phyloP scores from a whole-genome alignment of 2,888 invertebrate genomes.

The Crepidodera aurea region DNA sequence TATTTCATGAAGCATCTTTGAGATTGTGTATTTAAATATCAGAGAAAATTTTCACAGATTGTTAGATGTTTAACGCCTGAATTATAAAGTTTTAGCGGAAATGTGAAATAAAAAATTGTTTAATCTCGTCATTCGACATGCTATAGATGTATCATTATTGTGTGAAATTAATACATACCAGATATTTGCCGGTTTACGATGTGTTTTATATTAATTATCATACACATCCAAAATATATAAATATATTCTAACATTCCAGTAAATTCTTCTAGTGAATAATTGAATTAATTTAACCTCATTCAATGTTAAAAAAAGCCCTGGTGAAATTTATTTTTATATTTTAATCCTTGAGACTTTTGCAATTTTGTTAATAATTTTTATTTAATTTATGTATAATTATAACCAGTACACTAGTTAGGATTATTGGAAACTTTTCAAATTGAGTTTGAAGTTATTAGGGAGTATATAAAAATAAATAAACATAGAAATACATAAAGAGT shows the following conservation, averaged over 20 bases:
- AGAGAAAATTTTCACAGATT: too few relatives aligned
- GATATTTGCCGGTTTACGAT: constrained; percentile 46
- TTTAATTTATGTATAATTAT: too few relatives aligned
- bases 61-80: neutral
- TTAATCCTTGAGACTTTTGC: neutral
- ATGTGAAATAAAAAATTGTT: constrained; percentile 50
- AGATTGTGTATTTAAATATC: too few relatives aligned
- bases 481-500: too few relatives aligned
- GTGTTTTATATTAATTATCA: constrained; percentile 43
- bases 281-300: neutral
- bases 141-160: constrained; percentile 59
- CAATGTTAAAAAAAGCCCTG: neutral
- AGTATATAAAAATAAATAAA: too few relatives aligned
- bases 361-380: neutral
- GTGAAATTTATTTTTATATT: neutral
- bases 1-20: too few relatives aligned
- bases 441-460: too few relatives aligned
- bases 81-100: constrained; percentile 52
- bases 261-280: constrained; percentile 2
- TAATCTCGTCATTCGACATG: constrained; percentile 58
- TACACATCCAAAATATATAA: constrained; percentile 34
- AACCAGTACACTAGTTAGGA: too few relatives aligned
- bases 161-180: constrained; percentile 55
- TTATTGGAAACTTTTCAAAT: too few relatives aligned
- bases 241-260: constrained; percentile 16